phyloP scores from a whole-genome alignment of 1,140 invertebrate species.

The Scaptomyza montana region DNA sequence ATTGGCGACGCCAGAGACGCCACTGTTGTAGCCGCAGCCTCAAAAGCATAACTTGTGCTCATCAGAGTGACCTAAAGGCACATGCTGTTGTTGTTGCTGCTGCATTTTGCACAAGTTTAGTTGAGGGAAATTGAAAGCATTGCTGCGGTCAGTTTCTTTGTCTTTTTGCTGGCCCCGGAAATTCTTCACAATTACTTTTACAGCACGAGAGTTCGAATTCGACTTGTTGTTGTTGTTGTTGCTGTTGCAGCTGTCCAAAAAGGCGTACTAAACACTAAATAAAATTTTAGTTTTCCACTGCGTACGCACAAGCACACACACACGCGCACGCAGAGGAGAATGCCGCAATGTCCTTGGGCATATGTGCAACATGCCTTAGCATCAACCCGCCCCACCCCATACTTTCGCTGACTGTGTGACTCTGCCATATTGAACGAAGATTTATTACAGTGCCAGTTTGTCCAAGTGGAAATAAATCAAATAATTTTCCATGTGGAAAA shows the following conservation, averaged over 20 bases:
- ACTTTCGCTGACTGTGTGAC: conserved; percentile 44
- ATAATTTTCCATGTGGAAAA: conserved; percentile 83
- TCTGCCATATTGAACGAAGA: conserved; percentile 82
- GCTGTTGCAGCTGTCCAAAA: conserved; percentile 69
- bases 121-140: conserved; percentile 69
- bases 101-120: conserved; percentile 46
- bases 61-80: conserved; percentile 46
- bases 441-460: conserved; percentile 82
- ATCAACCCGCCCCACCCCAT: background rate
- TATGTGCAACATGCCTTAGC: conserved; percentile 39
- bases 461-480: conserved; percentile 83
- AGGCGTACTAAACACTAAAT: conserved; percentile 81
- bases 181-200: conserved; percentile 67
- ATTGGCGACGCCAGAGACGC: conserved; percentile 62
- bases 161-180: conserved; percentile 44
- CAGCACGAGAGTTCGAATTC: conserved; percentile 31
- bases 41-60: conserved; percentile 75
- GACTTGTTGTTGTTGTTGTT: conserved; percentile 16
- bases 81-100: background rate
- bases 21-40: conserved; percentile 60
- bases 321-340: conserved; percentile 38
- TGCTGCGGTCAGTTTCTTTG: conserved; percentile 59
- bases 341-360: conserved; percentile 71
- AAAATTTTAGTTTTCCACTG: conserved; percentile 80
- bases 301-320: conserved; percentile 42